Percentiles rank a stretch among this genome's conserved stretches.
Conservation (phyloP, 2,113 vertebrate genomes). For the Todiramphus chloris region DNA sequence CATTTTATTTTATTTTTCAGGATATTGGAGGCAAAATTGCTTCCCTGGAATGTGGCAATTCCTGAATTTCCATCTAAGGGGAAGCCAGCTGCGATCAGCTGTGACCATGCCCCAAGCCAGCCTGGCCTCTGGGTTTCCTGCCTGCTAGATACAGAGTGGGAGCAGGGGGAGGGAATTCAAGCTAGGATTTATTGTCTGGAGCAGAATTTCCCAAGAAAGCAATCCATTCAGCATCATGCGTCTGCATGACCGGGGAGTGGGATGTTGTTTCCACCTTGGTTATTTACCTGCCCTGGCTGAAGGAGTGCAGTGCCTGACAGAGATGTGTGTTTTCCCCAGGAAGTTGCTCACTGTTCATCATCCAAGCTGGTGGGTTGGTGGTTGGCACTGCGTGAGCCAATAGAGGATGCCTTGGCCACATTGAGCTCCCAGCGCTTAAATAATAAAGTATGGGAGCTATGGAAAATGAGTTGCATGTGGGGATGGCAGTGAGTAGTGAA, state of each 20-base stretch:
- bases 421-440: neutral
- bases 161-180: neutral
- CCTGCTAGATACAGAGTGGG: neutral
- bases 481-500: neutral
- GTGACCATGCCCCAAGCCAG: neutral
- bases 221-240: neutral
- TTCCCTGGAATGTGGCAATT: constrained; percentile 45
- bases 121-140: neutral
- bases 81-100: neutral
- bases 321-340: neutral
- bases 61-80: neutral
- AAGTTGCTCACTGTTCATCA: neutral
- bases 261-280: neutral
- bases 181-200: neutral
- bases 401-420: neutral
- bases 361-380: neutral
- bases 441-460: neutral
- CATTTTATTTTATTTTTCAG: neutral
- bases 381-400: rapidly evolving
- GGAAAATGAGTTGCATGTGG: neutral
- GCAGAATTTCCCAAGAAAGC: neutral
- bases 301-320: neutral
- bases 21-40: neutral
- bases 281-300: neutral
- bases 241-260: neutral